Evolutionary conservation across 2,797 vertebrate species (phyloP), one percentile per base, ranked within the genome.

Genomic region (Lepus oiostolus): DNA sequence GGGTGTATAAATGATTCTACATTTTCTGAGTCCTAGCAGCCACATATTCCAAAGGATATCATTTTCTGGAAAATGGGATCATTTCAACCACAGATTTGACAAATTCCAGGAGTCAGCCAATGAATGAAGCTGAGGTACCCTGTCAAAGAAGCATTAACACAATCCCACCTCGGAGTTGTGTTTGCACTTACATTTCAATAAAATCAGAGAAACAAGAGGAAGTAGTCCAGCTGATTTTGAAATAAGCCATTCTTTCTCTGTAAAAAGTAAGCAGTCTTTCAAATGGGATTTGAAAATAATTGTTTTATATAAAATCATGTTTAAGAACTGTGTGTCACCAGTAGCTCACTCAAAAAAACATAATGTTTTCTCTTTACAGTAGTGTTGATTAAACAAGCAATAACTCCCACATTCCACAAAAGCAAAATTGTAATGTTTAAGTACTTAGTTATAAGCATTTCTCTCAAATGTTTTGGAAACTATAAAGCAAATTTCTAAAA

Each of bases 141-240:
- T 96, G 95, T 97, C 96, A 96, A 94, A 92, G 97, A 97, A 86
- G 82, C 67, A 96, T 98, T 98, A 98, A 98, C 97, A 98, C 97
- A 98, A 90, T 42, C 13, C 84, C 76, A 96, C 68, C 95, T 90
- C 76, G 96, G 77, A 97, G 93, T 94, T 65, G 95, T 97, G 81
- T 93, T 96, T 97, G 95, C 97, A 97, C 95, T 70, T 82, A 63
- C 70, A 88, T 77, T 98, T 86, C 91, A 97, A 85, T 90, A 97
- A 98, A 98, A 94, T 95, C 96, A 97, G 94, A 97, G 94, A 97
- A 97, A 96, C 93, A 72, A 79, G 85, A 83, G 80, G 95, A 98
- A 98, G 97, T 96, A 97, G 90, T 97, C 97, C 98, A 97, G 82
- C 89, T 98, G 97, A 97, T 95, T 65, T 87, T 96, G 93, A 96